Percentiles rank a stretch among this genome's conserved stretches.
These are phyloP conservation scores for Solea solea DNA, from an alignment of 2,113 vertebrate species.

Conservation along the genomic window DNA sequence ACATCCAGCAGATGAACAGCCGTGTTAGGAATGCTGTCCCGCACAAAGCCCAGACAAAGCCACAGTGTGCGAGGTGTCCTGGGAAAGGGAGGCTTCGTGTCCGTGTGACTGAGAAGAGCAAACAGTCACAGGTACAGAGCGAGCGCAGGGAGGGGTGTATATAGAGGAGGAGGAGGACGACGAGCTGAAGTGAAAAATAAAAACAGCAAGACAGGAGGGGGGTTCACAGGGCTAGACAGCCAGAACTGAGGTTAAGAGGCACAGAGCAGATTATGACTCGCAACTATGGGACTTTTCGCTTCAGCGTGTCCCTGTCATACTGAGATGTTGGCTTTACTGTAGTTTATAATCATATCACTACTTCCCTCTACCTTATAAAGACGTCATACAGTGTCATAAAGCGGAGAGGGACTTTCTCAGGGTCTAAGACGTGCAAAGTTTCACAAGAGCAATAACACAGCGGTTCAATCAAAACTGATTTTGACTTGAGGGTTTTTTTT, in stretches of 20 bases:
- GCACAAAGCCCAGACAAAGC: conserved; percentile 68
- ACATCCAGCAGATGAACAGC: conserved; percentile 52
- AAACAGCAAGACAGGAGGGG: not conserved
- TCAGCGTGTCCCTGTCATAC: conserved; percentile 10
- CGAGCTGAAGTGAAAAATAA: conserved; percentile 1
- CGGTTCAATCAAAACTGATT: conserved; percentile 30
- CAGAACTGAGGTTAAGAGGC: conserved; percentile 8
- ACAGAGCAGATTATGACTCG: conserved; percentile 27
- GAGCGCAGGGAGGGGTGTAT: not conserved
- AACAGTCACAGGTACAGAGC: conserved; percentile 67
- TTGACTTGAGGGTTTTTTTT: not conserved
- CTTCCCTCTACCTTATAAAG: not conserved
- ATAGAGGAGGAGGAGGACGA: not conserved
- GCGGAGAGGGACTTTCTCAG: conserved; percentile 7
- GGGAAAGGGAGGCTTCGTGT: conserved; percentile 48
- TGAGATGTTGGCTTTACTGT: conserved; percentile 4
- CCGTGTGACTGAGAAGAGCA: conserved; percentile 56
- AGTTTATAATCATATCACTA: conserved; percentile 23
- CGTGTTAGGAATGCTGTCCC: conserved; percentile 57
- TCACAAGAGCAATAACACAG: conserved; percentile 40
- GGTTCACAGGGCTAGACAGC: not conserved
- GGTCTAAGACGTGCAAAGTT: conserved; percentile 14
- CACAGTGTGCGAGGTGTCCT: conserved; percentile 58
- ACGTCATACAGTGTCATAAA: not conserved
- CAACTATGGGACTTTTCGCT: not conserved